Conservation (phyloP, 2,797 vertebrate genomes). For the Sternarchorhynchus goeldii region DNA sequence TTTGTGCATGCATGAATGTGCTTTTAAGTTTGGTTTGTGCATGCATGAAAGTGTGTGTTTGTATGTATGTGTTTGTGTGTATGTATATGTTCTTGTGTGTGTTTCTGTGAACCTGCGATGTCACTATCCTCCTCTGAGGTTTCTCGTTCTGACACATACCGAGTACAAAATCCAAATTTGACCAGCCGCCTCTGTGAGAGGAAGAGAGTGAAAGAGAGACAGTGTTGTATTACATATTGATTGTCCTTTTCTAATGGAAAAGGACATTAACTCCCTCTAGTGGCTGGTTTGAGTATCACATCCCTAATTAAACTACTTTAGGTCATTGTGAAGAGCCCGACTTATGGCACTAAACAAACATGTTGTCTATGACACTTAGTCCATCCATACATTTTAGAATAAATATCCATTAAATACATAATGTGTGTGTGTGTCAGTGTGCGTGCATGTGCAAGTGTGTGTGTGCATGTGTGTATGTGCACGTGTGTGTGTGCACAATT, state of each 20-base stretch:
- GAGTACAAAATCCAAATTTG: conserved; percentile 67
- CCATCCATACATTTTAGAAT: no score
- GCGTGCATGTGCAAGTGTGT: no score
- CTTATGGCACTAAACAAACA: no score
- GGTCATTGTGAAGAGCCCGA: not conserved
- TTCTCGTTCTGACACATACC: conserved; percentile 48
- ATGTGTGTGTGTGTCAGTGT: no score
- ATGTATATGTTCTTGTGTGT: not conserved
- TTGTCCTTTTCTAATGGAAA: not conserved
- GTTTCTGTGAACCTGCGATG: conserved; percentile 27
- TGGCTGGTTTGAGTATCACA: not conserved
- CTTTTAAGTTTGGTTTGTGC: no score
- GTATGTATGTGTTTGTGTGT: not conserved
- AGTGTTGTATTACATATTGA: no score
- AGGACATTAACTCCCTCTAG: not conserved
- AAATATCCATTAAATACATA: no score
- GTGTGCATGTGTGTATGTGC: no score
- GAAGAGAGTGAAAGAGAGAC: not conserved
- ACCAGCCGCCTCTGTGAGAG: conserved; percentile 63
- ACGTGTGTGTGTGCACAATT: no score
- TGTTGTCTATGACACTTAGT: no score
- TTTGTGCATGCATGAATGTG: no score
- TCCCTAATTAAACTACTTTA: not conserved
- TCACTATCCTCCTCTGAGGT: conserved; percentile 46
- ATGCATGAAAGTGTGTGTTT: no score